Evolutionary conservation across 2,888 invertebrate genomes (phyloP).

Genomic region (Saturnia pavonia): DNA sequence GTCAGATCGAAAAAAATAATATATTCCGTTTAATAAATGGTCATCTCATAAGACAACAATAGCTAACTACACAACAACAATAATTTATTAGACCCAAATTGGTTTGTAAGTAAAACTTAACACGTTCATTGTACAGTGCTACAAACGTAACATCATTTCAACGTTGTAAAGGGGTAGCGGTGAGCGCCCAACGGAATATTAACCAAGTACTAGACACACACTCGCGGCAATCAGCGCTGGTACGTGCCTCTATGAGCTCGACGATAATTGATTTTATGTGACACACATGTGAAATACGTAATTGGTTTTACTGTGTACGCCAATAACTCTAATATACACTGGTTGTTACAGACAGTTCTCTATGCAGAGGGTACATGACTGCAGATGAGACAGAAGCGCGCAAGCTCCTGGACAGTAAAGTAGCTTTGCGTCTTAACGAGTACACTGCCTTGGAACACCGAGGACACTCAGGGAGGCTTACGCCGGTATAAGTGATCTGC

Average conservation of each 20-base stretch:
- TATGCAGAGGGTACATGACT: too few species aligned
- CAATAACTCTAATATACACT: too few species aligned
- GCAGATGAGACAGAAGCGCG: too few species aligned
- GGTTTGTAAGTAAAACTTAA: not conserved
- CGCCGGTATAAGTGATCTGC: too few species aligned
- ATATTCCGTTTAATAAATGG: too few species aligned
- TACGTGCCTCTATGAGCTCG: conserved; percentile 1
- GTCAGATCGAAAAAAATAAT: too few species aligned
- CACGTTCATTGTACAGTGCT: conserved; percentile 4
- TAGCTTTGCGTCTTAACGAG: too few species aligned
- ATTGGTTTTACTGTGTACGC: not conserved
- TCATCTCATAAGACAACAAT: not conserved
- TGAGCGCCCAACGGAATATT: conserved; percentile 10
- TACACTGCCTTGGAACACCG: too few species aligned
- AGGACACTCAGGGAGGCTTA: too few species aligned
- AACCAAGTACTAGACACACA: not conserved
- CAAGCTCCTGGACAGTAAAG: too few species aligned
- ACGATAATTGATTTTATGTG: conserved; percentile 3
- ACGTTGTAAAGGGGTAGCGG: conserved; percentile 1
- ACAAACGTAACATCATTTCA: conserved; percentile 8
- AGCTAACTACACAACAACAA: not conserved
- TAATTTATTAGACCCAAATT: not conserved
- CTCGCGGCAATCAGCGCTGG: not conserved
- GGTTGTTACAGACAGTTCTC: too few species aligned
- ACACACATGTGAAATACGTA: not conserved